Evolutionary conservation across 2,797 vertebrate genomes (phyloP).

Genomic region (Smutsia gigantea): DNA sequence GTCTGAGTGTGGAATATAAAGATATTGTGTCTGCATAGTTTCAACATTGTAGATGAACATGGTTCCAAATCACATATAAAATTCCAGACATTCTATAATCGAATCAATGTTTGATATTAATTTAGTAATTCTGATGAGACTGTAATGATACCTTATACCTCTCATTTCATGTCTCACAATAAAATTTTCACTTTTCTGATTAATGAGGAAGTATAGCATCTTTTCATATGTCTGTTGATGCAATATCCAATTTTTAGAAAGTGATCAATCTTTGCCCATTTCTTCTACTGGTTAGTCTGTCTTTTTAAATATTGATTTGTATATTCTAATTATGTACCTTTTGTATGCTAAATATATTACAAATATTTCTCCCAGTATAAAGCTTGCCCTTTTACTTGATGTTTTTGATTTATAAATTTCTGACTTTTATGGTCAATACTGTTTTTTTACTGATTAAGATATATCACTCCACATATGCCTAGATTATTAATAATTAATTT

Average conservation of each 20-base stretch:
- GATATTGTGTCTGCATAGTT: background rate
- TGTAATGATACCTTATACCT: background rate
- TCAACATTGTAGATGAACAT: background rate
- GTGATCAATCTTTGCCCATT: background rate
- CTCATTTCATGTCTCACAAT: background rate
- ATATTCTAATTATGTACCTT: background rate
- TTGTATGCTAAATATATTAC: background rate
- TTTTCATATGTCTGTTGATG: background rate
- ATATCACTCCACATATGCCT: background rate
- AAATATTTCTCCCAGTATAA: background rate
- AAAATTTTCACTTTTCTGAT: background rate
- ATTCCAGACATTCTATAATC: background rate
- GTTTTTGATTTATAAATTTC: background rate
- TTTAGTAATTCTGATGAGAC: background rate
- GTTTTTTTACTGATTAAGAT: background rate
- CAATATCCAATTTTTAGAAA: background rate
- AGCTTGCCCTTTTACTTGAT: background rate
- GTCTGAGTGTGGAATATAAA: background rate
- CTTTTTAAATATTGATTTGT: background rate
- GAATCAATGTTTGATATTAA: background rate
- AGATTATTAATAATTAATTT: background rate
- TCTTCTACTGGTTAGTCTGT: background rate
- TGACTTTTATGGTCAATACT: background rate
- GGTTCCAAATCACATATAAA: background rate
- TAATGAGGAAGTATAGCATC: background rate